phyloP scores from a whole-genome alignment of 2,888 invertebrate genomes.

The Erpobdella octoculata region DNA sequence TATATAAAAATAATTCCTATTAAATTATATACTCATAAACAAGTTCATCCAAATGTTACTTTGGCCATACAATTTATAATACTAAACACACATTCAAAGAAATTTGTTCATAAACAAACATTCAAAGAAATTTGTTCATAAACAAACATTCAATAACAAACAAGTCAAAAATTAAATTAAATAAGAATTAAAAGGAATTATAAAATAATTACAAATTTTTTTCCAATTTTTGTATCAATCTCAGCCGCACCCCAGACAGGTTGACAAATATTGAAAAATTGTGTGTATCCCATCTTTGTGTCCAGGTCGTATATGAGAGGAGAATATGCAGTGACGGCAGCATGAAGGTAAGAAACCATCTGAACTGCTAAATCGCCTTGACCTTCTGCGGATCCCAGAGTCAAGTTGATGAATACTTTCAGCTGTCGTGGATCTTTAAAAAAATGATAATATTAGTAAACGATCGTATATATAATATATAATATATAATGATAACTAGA shows the following conservation, averaged over 20 bases:
- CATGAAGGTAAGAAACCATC: conserved; percentile 43
- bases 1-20: too few species aligned
- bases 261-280: conserved; percentile 41
- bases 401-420: conserved; percentile 42
- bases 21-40: too few species aligned
- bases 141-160: too few species aligned
- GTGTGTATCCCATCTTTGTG: conserved; percentile 36
- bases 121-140: too few species aligned
- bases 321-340: conserved; percentile 46
- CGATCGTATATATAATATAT: too few species aligned
- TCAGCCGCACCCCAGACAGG: conserved; percentile 42
- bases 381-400: conserved; percentile 42
- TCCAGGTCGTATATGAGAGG: conserved; percentile 47
- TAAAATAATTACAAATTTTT: conserved; percentile 41
- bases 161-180: not conserved
- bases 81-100: too few species aligned
- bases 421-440: conserved; percentile 35
- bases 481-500: too few species aligned
- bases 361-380: conserved; percentile 43
- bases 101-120: too few species aligned
- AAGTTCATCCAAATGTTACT: too few species aligned
- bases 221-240: conserved; percentile 41
- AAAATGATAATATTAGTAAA: not conserved
- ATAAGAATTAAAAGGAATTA: not conserved
- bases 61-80: too few species aligned